These are phyloP conservation scores for Dryobotodes eremita DNA, from an alignment of 2,888 invertebrate species.

Conservation along the genomic window DNA sequence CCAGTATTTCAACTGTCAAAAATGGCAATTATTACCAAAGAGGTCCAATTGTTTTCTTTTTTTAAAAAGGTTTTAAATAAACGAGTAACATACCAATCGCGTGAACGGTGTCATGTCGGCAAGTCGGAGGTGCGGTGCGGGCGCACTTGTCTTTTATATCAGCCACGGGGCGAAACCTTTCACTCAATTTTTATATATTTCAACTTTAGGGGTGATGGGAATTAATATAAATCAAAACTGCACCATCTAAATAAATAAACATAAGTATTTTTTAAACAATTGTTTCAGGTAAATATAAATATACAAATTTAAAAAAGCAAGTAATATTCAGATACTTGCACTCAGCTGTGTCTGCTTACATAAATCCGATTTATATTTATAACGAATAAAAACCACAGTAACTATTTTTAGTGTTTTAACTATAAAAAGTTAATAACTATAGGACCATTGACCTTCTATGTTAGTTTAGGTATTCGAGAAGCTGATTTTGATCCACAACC, in stretches of 20 bases:
- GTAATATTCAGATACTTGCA: neutral
- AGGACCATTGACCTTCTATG: slow-evolving; percentile 56
- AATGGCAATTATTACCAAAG: slow-evolving; percentile 14
- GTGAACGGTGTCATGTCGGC: slow-evolving; percentile 85
- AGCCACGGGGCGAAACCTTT: slow-evolving; percentile 83
- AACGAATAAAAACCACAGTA: slow-evolving; percentile 34
- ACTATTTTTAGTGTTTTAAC: slow-evolving; percentile 39
- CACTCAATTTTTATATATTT: slow-evolving; percentile 77
- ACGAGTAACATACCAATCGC: slow-evolving; percentile 85
- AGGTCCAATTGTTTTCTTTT: slow-evolving; percentile 18
- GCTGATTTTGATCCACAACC: slow-evolving; percentile 57
- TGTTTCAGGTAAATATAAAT: neutral
- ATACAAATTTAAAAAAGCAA: neutral
- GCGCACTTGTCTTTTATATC: slow-evolving; percentile 85
- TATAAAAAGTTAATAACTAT: slow-evolving; percentile 49
- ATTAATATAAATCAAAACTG: slow-evolving; percentile 14
- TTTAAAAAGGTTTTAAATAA: slow-evolving; percentile 64
- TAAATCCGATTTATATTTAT: slow-evolving; percentile 26
- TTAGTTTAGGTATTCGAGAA: slow-evolving; percentile 34
- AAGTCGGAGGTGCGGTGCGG: slow-evolving; percentile 87
- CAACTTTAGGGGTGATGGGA: slow-evolving; percentile 75
- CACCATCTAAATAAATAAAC: neutral
- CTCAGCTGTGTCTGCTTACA: slow-evolving; percentile 16
- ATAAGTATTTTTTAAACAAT: neutral
- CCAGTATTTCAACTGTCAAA: slow-evolving; percentile 7